A percentile compares a stretch with the other conserved stretches of the same genome.
Evolutionary conservation across 2,888 invertebrate genomes (phyloP).

Genomic region (Timema podura): DNA sequence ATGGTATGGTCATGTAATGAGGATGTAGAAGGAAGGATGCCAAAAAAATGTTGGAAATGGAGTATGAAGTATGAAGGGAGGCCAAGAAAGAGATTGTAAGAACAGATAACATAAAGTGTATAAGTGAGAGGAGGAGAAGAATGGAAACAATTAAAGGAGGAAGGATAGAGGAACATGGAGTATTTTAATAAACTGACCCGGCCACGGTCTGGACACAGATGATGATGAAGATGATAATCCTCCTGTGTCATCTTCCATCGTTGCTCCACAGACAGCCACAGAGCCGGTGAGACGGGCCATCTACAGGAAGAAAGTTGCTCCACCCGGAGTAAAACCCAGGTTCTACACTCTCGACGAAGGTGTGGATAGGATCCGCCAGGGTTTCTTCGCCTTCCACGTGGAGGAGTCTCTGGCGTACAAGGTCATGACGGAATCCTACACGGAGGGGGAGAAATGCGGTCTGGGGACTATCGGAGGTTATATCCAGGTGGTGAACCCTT

Average conservation of each 20-base stretch:
- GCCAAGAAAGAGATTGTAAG: too few species aligned
- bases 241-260: too few species aligned
- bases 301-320: slow-evolving; percentile 14
- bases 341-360: slow-evolving; percentile 19
- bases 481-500: slow-evolving; percentile 6
- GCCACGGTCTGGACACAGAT: background rate
- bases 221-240: too few species aligned
- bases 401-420: slow-evolving; percentile 16
- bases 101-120: too few species aligned
- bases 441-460: slow-evolving; percentile 20
- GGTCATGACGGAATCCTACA: background rate
- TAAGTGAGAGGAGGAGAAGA: too few species aligned
- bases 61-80: too few species aligned
- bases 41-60: too few species aligned
- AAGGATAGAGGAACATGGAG: too few species aligned
- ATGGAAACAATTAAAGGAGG: too few species aligned
- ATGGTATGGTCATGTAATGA: too few species aligned
- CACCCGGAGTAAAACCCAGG: background rate
- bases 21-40: too few species aligned
- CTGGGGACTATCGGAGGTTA: slow-evolving; percentile 5
- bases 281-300: slow-evolving; percentile 19
- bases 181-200: background rate
- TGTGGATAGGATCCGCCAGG: slow-evolving; percentile 2
- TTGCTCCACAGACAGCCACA: slow-evolving; percentile 3
- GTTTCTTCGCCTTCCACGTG: slow-evolving; percentile 20